Conservation (phyloP, 1,140 invertebrate genomes). For the Varroa destructor region DNA sequence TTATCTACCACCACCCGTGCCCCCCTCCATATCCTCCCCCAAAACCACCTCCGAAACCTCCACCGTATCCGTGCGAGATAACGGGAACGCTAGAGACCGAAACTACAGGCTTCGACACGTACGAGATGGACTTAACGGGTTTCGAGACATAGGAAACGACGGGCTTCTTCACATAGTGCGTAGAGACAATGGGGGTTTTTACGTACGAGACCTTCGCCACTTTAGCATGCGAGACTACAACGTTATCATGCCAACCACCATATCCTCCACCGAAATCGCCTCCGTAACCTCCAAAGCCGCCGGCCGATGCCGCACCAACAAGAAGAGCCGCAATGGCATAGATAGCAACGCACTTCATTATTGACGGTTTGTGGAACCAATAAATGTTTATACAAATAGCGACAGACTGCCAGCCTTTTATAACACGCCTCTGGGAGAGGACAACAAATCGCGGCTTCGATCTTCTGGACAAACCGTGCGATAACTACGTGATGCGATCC, state of each 20-base stretch:
- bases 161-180: slow-evolving; percentile 13
- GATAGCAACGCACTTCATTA: neutral
- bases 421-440: neutral
- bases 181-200: slow-evolving; percentile 18
- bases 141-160: slow-evolving; percentile 24
- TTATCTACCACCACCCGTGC: slow-evolving; percentile 15
- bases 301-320: neutral
- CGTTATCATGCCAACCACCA: neutral
- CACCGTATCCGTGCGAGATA: slow-evolving; percentile 8
- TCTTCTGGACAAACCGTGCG: too few species aligned
- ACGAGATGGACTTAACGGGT: slow-evolving; percentile 21
- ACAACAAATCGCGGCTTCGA: too few species aligned
- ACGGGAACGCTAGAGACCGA: slow-evolving; percentile 15
- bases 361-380: neutral
- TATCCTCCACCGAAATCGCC: neutral
- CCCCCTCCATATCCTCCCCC: slow-evolving; percentile 16
- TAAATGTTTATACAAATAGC: neutral
- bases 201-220: slow-evolving; percentile 23
- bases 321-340: neutral
- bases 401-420: neutral
- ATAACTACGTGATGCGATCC: too few species aligned
- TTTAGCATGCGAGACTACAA: slow-evolving; percentile 1
- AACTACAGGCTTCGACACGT: slow-evolving; percentile 25
- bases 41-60: neutral
- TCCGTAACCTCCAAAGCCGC: neutral